Percentiles rank a stretch among this genome's conserved stretches.
Evolutionary conservation across 2,113 vertebrate genomes (phyloP).

Genomic region (Oncorhynchus gorbuscha): DNA sequence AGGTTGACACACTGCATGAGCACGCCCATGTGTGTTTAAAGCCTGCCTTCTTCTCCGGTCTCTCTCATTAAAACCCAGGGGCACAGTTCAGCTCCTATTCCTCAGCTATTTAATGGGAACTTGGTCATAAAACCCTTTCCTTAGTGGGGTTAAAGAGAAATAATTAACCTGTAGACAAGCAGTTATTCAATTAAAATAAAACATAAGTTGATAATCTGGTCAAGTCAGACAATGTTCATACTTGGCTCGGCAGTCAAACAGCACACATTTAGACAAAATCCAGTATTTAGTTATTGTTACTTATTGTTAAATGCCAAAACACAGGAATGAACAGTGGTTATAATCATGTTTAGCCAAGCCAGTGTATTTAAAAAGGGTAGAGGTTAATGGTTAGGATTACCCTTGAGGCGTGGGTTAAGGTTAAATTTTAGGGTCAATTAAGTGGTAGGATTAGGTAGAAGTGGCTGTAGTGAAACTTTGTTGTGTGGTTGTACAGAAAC

Average conservation of each 20-base stretch:
- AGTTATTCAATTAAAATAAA: conserved; percentile 33
- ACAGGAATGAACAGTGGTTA: too few species aligned
- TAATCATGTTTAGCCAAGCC: too few species aligned
- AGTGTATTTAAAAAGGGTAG: too few species aligned
- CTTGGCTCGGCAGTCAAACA: background rate
- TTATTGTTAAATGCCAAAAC: conserved; percentile 6
- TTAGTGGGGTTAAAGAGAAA: conserved; percentile 45
- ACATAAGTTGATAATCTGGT: conserved; percentile 50
- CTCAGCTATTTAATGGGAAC: conserved; percentile 49
- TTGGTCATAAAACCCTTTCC: conserved; percentile 57
- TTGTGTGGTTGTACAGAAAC: background rate
- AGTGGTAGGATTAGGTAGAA: conserved; percentile 46
- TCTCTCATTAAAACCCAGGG: conserved; percentile 56
- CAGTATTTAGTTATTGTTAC: background rate
- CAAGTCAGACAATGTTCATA: conserved; percentile 9
- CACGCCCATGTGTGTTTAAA: background rate
- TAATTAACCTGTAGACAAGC: conserved; percentile 53
- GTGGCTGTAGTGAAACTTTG: background rate
- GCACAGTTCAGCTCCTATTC: conserved; percentile 25
- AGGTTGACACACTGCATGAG: background rate
- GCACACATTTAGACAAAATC: conserved; percentile 32
- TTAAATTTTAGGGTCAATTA: background rate
- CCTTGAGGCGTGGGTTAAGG: too few species aligned
- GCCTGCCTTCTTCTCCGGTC: conserved; percentile 11
- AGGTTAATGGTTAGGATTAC: too few species aligned